Evolutionary conservation across 2,113 vertebrate species (phyloP).

Genomic region (Bujurquina vittata): DNA sequence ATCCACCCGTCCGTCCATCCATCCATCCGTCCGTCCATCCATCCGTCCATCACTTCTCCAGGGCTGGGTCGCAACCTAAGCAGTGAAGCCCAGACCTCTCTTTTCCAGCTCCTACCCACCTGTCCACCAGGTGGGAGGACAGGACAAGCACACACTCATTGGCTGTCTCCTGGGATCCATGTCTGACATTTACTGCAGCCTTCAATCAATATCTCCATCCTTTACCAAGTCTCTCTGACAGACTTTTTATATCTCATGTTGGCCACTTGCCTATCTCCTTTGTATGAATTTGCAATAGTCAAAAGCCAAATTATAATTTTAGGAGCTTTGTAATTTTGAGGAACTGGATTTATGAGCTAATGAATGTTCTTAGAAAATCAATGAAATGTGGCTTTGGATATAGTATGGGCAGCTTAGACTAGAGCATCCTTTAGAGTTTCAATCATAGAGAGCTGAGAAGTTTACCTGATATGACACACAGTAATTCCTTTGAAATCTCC

Average conservation of each 20-base stretch:
- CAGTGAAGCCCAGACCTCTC: too few relatives aligned
- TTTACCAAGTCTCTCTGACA: background rate
- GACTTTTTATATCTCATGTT: background rate
- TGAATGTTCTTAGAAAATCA: background rate
- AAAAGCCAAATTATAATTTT: background rate
- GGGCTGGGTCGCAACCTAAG: too few relatives aligned
- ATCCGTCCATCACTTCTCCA: too few relatives aligned
- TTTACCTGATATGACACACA: background rate
- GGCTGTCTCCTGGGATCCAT: constrained; percentile 19
- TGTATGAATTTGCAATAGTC: background rate
- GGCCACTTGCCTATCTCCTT: background rate
- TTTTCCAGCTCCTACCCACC: too few relatives aligned
- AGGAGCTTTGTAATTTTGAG: background rate
- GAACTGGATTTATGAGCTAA: constrained; percentile 17
- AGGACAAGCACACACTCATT: too few relatives aligned
- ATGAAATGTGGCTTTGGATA: background rate
- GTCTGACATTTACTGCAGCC: constrained; percentile 27
- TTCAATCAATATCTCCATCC: constrained; percentile 40
- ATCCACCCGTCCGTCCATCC: too few relatives aligned
- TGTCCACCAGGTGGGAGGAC: too few relatives aligned
- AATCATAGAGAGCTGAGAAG: background rate
- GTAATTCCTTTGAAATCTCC: background rate
- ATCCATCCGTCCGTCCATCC: too few relatives aligned
- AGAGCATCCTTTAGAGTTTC: background rate
- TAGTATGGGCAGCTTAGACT: background rate